phyloP scores from a whole-genome alignment of 2,113 vertebrate species.

The Phylloscopus trochilus region DNA sequence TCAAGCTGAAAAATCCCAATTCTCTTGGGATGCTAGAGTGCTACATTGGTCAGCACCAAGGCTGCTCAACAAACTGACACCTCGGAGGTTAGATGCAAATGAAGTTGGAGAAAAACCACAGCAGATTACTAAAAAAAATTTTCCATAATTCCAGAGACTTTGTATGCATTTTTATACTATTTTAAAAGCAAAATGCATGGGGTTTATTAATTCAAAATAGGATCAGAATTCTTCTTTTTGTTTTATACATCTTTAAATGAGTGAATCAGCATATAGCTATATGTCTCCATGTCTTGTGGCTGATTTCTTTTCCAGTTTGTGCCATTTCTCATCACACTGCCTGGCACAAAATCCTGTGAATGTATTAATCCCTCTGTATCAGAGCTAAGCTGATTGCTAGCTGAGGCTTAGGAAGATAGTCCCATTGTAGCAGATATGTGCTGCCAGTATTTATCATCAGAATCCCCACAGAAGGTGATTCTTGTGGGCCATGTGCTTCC shows the following conservation, averaged over 20 bases:
- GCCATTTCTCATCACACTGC: background rate
- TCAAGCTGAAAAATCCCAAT: background rate
- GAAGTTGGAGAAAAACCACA: background rate
- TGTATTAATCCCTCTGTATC: conserved; percentile 38
- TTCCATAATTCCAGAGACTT: background rate
- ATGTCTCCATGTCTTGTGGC: background rate
- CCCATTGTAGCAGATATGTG: conserved; percentile 16
- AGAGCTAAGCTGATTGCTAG: conserved; percentile 51
- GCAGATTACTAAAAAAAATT: background rate
- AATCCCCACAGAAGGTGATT: background rate
- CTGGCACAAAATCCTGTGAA: conserved; percentile 7
- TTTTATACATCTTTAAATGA: background rate
- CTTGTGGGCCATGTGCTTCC: background rate
- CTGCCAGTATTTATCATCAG: conserved; percentile 15
- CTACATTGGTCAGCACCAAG: background rate
- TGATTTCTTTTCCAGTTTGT: background rate
- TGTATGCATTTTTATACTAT: background rate
- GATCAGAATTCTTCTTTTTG: background rate
- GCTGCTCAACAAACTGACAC: background rate
- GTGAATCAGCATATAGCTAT: background rate
- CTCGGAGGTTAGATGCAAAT: background rate
- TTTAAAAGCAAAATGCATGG: background rate
- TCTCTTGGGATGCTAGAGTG: background rate
- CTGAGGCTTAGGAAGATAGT: conserved; percentile 27
- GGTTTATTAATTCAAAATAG: background rate